These are phyloP conservation scores for Ornithoptera alexandrae DNA, from an alignment of 2,888 invertebrate species.

Conservation along the genomic window DNA sequence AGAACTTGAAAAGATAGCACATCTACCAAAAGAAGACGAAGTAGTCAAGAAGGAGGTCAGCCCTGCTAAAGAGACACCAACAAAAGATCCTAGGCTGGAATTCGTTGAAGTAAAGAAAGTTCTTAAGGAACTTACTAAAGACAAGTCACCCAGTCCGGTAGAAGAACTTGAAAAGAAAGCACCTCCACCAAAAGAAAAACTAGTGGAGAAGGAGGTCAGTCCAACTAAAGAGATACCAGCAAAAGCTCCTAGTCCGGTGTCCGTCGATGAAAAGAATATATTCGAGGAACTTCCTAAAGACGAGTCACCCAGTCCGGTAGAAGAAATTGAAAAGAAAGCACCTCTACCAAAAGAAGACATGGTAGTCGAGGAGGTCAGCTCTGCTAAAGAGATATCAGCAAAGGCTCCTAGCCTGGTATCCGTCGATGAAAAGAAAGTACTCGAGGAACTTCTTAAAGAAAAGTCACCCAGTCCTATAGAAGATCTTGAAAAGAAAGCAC, in stretches of 20 bases:
- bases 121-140: no score
- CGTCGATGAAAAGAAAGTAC: background rate
- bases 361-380: background rate
- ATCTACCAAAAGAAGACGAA: no score
- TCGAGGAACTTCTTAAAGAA: background rate
- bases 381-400: background rate
- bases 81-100: no score
- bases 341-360: background rate
- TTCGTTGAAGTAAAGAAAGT: no score
- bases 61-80: no score
- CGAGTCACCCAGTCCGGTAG: background rate
- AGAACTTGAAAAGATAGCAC: no score
- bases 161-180: conserved; percentile 8
- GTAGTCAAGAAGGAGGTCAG: no score
- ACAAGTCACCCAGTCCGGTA: no score
- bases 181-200: background rate
- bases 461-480: no score
- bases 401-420: background rate
- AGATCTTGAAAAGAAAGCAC: background rate
- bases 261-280: background rate
- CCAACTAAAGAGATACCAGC: background rate
- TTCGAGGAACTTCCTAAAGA: background rate
- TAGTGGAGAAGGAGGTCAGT: no score
- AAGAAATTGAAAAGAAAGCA: background rate
- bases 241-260: conserved; percentile 1